Conservation (phyloP, 2,113 vertebrate species). For the Lichenostomus cassidix region DNA sequence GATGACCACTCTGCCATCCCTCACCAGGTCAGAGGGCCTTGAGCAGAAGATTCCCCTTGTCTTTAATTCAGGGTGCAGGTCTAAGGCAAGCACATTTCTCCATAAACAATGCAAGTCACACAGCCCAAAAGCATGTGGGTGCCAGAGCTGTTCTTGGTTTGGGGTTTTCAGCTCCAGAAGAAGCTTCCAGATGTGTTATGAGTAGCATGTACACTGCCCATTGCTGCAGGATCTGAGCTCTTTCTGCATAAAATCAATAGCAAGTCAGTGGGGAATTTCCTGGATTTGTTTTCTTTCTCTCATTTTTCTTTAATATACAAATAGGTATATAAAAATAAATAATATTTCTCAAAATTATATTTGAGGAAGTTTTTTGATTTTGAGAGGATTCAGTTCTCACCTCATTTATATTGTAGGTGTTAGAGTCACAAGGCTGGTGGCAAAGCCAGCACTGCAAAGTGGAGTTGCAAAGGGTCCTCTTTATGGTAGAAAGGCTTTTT, state of each 20-base stretch:
- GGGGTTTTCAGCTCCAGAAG: neutral
- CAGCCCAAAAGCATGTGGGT: neutral
- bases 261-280: neutral
- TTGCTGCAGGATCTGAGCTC: neutral
- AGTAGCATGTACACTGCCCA: neutral
- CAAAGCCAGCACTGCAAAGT: neutral
- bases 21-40: neutral
- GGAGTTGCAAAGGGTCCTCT: neutral
- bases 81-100: neutral
- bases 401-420: neutral
- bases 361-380: neutral
- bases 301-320: neutral
- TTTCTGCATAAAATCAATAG: neutral
- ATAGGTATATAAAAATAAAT: neutral
- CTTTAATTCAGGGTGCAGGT: neutral
- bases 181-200: neutral
- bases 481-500: neutral
- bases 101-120: neutral
- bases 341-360: neutral
- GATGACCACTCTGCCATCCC: neutral
- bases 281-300: neutral
- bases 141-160: neutral
- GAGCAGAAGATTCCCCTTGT: neutral
- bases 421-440: neutral
- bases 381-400: neutral